Percentiles rank a stretch among this genome's conserved stretches.
Conservation (phyloP, 2,888 invertebrate genomes). For the Disparrhopalites patrizii region DNA sequence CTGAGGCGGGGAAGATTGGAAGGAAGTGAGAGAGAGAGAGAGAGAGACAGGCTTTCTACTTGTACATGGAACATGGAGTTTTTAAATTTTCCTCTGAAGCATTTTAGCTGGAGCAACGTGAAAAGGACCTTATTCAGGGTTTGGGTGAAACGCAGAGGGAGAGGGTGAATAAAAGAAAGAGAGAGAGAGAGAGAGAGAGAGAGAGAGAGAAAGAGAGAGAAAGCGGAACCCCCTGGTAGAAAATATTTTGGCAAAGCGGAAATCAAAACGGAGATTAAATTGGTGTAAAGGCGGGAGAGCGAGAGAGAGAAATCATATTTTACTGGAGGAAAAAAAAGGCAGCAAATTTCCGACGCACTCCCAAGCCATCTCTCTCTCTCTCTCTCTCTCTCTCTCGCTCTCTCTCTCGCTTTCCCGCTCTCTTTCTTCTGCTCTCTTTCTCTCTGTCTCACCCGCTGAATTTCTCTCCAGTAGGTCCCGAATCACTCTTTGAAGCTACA, state of each 20-base stretch:
- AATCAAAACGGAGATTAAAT: conserved; percentile 45
- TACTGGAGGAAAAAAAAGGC: conserved; percentile 27
- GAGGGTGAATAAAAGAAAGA: not conserved
- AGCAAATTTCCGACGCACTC: conserved; percentile 36
- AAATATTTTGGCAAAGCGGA: conserved; percentile 34
- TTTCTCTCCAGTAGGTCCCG: too few species aligned
- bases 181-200: not conserved
- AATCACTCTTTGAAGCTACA: too few species aligned
- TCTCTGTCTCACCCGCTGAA: too few species aligned
- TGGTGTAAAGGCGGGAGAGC: conserved; percentile 28
- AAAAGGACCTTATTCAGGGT: not conserved
- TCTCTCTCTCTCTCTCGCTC: not conserved
- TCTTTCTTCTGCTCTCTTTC: not conserved
- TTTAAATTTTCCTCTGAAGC: too few species aligned
- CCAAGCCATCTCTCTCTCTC: not conserved
- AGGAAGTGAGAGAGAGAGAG: conserved; percentile 3
- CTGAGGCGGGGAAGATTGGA: not conserved
- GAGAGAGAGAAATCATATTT: conserved; percentile 33
- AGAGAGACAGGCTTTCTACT: not conserved
- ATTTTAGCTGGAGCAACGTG: not conserved
- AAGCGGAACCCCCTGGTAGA: conserved; percentile 28
- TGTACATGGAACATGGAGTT: too few species aligned
- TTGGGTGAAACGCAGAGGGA: not conserved
- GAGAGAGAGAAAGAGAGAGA: conserved; percentile 1
- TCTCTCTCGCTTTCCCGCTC: not conserved